Evolutionary conservation across 2,113 vertebrate genomes (phyloP).

Genomic region (Erythrocebus patas): DNA sequence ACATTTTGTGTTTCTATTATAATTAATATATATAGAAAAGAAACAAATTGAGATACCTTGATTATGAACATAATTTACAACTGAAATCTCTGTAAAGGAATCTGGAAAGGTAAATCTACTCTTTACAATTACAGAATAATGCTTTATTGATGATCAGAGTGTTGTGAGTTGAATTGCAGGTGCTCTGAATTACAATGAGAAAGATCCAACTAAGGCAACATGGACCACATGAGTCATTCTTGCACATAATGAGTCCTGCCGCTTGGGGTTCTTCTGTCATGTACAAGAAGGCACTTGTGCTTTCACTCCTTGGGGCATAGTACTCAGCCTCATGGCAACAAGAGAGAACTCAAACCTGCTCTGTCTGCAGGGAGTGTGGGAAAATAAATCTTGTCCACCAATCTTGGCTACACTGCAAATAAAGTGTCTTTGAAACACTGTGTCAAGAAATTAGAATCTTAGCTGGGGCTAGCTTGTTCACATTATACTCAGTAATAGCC

Average conservation of each 20-base stretch:
- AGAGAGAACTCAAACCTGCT: neutral
- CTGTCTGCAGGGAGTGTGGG: neutral
- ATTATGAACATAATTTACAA: neutral
- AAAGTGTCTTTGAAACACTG: neutral
- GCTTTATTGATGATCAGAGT: neutral
- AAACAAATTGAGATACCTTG: neutral
- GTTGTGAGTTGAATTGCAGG: neutral
- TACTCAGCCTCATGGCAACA: neutral
- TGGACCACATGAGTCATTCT: neutral
- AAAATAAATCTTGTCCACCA: neutral
- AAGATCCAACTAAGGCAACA: neutral
- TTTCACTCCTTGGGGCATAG: neutral
- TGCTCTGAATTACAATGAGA: neutral
- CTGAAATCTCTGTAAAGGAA: neutral
- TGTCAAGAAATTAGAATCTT: neutral
- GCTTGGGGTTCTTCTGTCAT: neutral
- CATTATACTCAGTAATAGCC: neutral
- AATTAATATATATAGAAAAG: neutral
- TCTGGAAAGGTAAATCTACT: neutral
- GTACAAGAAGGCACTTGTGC: neutral
- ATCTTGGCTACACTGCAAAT: neutral
- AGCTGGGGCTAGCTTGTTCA: neutral
- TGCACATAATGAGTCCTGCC: neutral
- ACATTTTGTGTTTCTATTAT: neutral
- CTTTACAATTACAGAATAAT: neutral